These are phyloP conservation scores for Drosophila mercatorum DNA, from an alignment of 2,888 invertebrate genomes.

Conservation along the genomic window DNA sequence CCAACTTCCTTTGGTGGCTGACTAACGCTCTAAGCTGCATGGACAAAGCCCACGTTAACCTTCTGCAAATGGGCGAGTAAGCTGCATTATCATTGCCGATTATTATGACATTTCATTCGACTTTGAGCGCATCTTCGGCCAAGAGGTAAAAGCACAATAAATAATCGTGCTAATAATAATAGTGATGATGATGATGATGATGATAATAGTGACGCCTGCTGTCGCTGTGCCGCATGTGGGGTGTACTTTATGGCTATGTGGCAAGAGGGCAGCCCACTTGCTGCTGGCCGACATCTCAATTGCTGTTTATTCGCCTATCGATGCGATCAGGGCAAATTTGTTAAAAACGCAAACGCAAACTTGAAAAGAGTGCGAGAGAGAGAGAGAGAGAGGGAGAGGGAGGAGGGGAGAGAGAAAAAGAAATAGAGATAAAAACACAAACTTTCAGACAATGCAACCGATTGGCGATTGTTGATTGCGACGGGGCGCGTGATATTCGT, in stretches of 20 bases:
- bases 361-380: not conserved
- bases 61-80: constrained; percentile 46
- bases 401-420: not conserved
- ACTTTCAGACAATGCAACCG: constrained; percentile 61
- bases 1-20: constrained; percentile 6
- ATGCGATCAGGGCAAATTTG: constrained; percentile 46
- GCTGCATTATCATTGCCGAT: constrained; percentile 50
- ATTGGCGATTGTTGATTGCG: constrained; percentile 53
- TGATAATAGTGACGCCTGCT: constrained; percentile 44
- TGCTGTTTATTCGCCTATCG: constrained; percentile 53
- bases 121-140: constrained; percentile 37
- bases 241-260: constrained; percentile 17
- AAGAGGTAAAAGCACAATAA: constrained; percentile 9
- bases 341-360: constrained; percentile 8
- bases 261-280: constrained; percentile 37
- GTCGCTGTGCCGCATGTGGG: constrained; percentile 9
- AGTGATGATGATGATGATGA: not conserved
- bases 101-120: constrained; percentile 44
- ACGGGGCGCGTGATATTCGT: constrained; percentile 48
- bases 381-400: no score
- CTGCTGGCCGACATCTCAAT: constrained; percentile 66
- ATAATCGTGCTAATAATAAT: constrained; percentile 22
- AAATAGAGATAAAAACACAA: constrained; percentile 22
- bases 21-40: constrained; percentile 30
- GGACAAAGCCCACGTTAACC: constrained; percentile 51